A percentile compares a stretch with the other conserved stretches of the same genome.
Conservation (phyloP, 2,113 vertebrate genomes). For the Dendropsophus ebraccatus region DNA sequence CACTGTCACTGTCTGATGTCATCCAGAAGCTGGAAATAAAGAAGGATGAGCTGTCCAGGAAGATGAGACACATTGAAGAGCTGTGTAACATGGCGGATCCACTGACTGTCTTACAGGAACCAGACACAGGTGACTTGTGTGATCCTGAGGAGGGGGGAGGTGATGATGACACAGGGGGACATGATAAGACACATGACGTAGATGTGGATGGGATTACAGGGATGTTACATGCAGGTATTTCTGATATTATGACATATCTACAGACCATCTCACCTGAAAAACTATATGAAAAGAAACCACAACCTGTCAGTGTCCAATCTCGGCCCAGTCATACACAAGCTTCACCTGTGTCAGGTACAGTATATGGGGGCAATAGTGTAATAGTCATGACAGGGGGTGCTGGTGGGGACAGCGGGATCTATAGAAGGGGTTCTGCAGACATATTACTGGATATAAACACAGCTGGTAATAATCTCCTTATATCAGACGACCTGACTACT, state of each 20-base stretch:
- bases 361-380: no score
- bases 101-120: background rate
- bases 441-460: no score
- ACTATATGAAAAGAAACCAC: no score
- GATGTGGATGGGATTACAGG: background rate
- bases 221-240: background rate
- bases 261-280: background rate
- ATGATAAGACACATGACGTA: conserved; percentile 62
- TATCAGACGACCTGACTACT: no score
- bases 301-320: no score
- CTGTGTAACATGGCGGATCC: background rate
- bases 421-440: no score
- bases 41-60: background rate
- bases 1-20: background rate
- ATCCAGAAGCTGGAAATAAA: background rate
- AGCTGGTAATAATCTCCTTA: no score
- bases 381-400: no score
- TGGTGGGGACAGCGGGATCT: no score
- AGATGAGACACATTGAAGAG: background rate
- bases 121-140: background rate
- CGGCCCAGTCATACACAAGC: no score
- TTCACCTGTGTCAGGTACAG: no score
- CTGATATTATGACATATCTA: background rate
- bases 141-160: background rate
- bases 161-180: background rate